phyloP scores from a whole-genome alignment of 2,888 invertebrate species.

The Mellilla xanthometata region DNA sequence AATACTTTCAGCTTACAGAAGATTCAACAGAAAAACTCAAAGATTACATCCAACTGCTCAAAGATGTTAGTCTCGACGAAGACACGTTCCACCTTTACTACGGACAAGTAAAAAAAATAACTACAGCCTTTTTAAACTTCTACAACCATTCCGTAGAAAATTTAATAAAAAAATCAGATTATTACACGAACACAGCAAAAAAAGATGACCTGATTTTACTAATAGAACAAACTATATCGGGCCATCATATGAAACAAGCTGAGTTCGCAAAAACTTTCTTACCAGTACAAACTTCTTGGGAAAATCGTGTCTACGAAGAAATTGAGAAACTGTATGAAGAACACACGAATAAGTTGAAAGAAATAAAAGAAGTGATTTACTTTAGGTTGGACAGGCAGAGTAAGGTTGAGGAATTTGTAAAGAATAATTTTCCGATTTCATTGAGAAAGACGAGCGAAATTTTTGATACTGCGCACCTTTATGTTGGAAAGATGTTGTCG shows the following conservation, averaged over 20 bases:
- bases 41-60: slow-evolving; percentile 41
- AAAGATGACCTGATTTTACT: slow-evolving; percentile 41
- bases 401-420: slow-evolving; percentile 43
- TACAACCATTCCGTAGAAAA: slow-evolving; percentile 47
- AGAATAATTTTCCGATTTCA: slow-evolving; percentile 42
- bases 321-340: slow-evolving; percentile 35
- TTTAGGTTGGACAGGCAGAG: slow-evolving; percentile 40
- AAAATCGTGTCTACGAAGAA: slow-evolving; percentile 43
- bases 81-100: slow-evolving; percentile 50
- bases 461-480: slow-evolving; percentile 47
- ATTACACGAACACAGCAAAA: slow-evolving; percentile 29
- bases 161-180: slow-evolving; percentile 44
- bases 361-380: slow-evolving; percentile 37
- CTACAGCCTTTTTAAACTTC: slow-evolving; percentile 48
- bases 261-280: slow-evolving; percentile 46
- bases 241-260: slow-evolving; percentile 42
- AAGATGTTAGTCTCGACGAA: slow-evolving; percentile 42
- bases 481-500: slow-evolving; percentile 44
- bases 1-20: slow-evolving; percentile 44
- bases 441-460: slow-evolving; percentile 42
- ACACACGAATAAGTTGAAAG: slow-evolving; percentile 35
- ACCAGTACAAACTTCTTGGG: slow-evolving; percentile 37
- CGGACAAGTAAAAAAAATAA: slow-evolving; percentile 49
- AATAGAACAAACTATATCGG: slow-evolving; percentile 42
- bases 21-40: slow-evolving; percentile 44